A percentile compares a stretch with the other conserved stretches of the same genome.
These are phyloP conservation scores for Mystacornis crossleyi DNA, from an alignment of 2,113 vertebrate species.

Conservation along the genomic window DNA sequence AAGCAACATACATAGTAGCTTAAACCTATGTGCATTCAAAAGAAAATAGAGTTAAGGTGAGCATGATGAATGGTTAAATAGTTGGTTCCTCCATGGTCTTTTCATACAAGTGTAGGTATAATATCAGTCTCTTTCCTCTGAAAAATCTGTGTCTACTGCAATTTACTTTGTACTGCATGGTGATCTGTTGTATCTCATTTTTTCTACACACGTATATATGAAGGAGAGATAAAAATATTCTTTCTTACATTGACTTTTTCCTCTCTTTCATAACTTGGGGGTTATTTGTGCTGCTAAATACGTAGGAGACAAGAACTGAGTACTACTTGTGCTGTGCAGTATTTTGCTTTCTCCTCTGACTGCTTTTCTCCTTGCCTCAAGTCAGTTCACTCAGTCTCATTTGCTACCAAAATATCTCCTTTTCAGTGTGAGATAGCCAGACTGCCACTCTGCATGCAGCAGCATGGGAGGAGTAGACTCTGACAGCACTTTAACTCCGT, in stretches of 20 bases:
- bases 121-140: not conserved
- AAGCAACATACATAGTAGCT: not conserved
- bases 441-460: not conserved
- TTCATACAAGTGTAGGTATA: not conserved
- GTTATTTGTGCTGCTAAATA: not conserved
- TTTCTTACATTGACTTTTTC: not conserved
- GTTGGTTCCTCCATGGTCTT: not conserved
- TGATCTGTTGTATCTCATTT: not conserved
- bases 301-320: not conserved
- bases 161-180: not conserved
- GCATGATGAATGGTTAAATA: not conserved
- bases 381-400: not conserved
- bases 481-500: not conserved
- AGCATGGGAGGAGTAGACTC: not conserved
- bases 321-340: not conserved
- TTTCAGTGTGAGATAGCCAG: not conserved
- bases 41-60: not conserved
- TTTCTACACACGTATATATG: not conserved
- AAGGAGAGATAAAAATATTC: not conserved
- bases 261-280: not conserved
- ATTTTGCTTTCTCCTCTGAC: not conserved
- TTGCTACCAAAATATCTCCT: not conserved
- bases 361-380: not conserved
- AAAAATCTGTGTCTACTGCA: not conserved
- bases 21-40: not conserved